These are phyloP conservation scores for Virgularia gustaviana DNA, from an alignment of 92 coral and sea anemone species.

Conservation along the genomic window DNA sequence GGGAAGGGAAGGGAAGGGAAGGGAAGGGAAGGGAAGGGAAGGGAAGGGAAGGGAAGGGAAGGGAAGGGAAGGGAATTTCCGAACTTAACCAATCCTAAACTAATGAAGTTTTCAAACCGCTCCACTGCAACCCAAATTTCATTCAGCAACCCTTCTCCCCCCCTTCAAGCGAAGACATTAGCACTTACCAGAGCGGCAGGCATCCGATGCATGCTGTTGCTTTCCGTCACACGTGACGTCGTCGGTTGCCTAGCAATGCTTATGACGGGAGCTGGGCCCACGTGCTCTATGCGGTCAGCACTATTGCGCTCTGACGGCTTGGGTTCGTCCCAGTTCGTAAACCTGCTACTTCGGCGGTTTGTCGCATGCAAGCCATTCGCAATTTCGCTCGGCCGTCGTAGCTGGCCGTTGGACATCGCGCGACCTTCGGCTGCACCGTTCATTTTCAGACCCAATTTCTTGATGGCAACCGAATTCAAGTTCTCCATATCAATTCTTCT, in stretches of 20 bases:
- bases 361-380: slow-evolving; percentile 10
- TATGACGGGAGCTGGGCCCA: slow-evolving; percentile 25
- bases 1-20: no score
- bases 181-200: slow-evolving; percentile 17
- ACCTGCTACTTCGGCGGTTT: slow-evolving; percentile 14
- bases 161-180: neutral
- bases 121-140: neutral
- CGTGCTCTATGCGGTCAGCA: slow-evolving; percentile 32
- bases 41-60: no score
- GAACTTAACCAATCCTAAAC: neutral
- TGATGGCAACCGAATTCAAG: slow-evolving; percentile 80
- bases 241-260: slow-evolving; percentile 24
- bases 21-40: no score
- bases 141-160: neutral
- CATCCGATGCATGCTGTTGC: neutral
- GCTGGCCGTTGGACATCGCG: neutral
- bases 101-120: neutral
- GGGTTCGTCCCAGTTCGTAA: slow-evolving; percentile 26
- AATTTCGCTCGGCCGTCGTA: slow-evolving; percentile 17
- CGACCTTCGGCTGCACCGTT: slow-evolving; percentile 6
- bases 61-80: no score
- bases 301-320: slow-evolving; percentile 16
- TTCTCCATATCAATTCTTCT: slow-evolving; percentile 71
- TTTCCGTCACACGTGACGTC: slow-evolving; percentile 6
- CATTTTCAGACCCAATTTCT: slow-evolving; percentile 81